Evolutionary conservation across 2,113 vertebrate species (phyloP).

Genomic region (Seriola quinqueradiata): DNA sequence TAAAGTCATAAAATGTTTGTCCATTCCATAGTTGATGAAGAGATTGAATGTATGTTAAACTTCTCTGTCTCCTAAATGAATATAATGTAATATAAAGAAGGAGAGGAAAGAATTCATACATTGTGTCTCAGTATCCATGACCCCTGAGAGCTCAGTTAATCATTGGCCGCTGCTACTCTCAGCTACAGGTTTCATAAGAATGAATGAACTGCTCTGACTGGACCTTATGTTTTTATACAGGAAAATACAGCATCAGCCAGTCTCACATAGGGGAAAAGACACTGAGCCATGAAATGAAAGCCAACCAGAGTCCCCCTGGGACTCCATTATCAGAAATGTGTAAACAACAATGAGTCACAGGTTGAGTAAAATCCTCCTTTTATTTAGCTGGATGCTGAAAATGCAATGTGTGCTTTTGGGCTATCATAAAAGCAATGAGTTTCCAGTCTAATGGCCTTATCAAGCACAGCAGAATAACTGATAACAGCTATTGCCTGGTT

Average conservation of each 20-base stretch:
- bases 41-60: not conserved
- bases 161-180: conserved; percentile 22
- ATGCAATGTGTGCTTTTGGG: conserved; percentile 28
- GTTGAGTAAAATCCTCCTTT: conserved; percentile 39
- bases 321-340: conserved; percentile 29
- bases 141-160: conserved; percentile 40
- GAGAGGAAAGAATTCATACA: not conserved
- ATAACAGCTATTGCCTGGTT: not conserved
- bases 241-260: not conserved
- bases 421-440: conserved; percentile 41
- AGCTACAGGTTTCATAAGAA: conserved; percentile 28
- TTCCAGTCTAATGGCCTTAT: conserved; percentile 42
- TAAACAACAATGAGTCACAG: conserved; percentile 69
- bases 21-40: not conserved
- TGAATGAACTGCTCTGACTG: conserved; percentile 8
- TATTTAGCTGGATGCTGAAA: conserved; percentile 38
- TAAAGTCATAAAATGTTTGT: not conserved
- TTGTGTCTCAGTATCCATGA: conserved; percentile 8
- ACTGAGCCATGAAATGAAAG: conserved; percentile 22
- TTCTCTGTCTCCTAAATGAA: no score
- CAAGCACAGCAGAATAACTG: conserved; percentile 32
- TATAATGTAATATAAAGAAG: not conserved
- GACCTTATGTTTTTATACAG: conserved; percentile 35
- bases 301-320: not conserved
- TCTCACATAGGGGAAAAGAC: not conserved